Conservation (phyloP, 2,888 invertebrate species). For the Scelioninae gen. 1 region DNA sequence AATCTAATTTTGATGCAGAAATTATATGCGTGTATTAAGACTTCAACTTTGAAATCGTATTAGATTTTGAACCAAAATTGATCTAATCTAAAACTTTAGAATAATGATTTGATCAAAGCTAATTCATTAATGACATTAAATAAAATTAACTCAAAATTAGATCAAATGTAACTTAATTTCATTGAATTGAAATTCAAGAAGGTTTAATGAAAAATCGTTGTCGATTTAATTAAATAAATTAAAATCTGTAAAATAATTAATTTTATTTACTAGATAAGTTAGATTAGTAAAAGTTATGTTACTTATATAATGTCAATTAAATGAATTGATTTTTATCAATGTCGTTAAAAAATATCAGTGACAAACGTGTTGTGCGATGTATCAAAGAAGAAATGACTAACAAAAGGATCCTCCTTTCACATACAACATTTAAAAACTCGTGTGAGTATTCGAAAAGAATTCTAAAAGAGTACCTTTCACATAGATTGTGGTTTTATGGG, state of each 20-base stretch:
- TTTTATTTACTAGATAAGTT: too few relatives aligned
- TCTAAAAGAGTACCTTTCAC: conserved; percentile 76
- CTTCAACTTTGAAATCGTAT: conserved; percentile 22
- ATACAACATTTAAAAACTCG: conserved; percentile 65
- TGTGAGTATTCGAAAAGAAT: conserved; percentile 57
- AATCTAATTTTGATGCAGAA: conserved; percentile 12
- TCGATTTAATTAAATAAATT: too few relatives aligned
- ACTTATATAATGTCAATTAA: not conserved
- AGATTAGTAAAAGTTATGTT: not conserved
- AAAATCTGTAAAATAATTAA: too few relatives aligned
- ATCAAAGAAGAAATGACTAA: conserved; percentile 67
- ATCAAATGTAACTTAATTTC: conserved; percentile 31
- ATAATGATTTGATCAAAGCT: conserved; percentile 51
- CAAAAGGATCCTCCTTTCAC: conserved; percentile 71
- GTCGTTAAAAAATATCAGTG: conserved; percentile 42
- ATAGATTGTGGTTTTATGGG: conserved; percentile 78
- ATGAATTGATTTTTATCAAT: conserved; percentile 6
- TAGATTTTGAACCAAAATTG: conserved; percentile 36
- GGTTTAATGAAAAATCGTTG: conserved; percentile 5
- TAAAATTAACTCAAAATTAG: conserved; percentile 40
- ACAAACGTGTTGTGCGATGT: conserved; percentile 68
- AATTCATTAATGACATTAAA: conserved; percentile 47
- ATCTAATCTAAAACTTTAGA: conserved; percentile 53
- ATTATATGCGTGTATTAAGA: conserved; percentile 17
- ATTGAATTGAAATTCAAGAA: conserved; percentile 23